phyloP scores from a whole-genome alignment of 2,888 invertebrate species.

The Eilema depressum region DNA sequence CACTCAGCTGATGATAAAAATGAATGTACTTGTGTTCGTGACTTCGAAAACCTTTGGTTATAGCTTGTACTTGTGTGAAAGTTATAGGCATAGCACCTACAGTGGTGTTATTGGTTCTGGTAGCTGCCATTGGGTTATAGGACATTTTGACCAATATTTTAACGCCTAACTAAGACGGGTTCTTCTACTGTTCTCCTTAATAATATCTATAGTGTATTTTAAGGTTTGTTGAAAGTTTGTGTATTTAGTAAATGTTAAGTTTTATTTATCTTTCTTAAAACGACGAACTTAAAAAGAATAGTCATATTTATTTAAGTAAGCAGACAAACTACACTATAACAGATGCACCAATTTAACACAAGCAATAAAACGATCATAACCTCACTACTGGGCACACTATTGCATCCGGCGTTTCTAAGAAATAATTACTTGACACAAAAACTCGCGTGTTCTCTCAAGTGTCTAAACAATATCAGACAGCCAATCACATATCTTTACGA shows the following conservation, averaged over 20 bases:
- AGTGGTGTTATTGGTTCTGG: background rate
- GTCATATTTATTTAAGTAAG: background rate
- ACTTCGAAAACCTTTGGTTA: background rate
- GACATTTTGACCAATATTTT: too few species aligned
- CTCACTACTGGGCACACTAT: background rate
- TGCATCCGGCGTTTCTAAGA: background rate
- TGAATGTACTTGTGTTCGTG: background rate
- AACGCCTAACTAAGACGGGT: too few species aligned
- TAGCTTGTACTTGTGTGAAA: background rate
- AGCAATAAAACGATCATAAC: background rate
- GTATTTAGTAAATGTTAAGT: too few species aligned
- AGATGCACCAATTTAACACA: background rate
- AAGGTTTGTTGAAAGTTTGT: too few species aligned
- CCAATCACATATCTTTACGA: constrained; percentile 37
- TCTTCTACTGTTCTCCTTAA: too few species aligned
- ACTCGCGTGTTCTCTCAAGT: constrained; percentile 22
- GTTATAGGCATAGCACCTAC: background rate
- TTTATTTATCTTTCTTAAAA: too few species aligned
- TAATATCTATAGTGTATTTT: too few species aligned
- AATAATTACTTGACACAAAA: constrained; percentile 8
- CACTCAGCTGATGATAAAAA: background rate
- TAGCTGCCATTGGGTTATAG: background rate
- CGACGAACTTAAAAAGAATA: background rate
- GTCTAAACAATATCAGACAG: constrained; percentile 35
- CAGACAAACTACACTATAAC: background rate